These are phyloP conservation scores for Sialis fuliginosa DNA, from an alignment of 2,888 invertebrate genomes.

Conservation along the genomic window DNA sequence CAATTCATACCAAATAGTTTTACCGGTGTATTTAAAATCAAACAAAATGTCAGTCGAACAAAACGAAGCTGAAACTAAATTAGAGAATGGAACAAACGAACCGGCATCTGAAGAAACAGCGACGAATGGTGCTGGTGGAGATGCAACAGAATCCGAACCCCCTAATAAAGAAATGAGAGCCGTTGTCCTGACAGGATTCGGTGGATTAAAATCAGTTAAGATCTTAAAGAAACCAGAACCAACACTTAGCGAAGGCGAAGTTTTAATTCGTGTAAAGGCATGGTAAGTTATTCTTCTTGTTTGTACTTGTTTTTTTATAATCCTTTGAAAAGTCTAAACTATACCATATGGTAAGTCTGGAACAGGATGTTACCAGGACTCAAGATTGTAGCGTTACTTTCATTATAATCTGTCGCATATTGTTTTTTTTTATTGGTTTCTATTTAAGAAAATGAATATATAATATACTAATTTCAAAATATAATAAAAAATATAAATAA, in stretches of 20 bases:
- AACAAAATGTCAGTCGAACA: conserved; percentile 12
- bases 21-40: not conserved
- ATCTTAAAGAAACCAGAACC: conserved; percentile 67
- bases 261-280: conserved; percentile 67
- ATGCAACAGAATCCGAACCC: conserved; percentile 25
- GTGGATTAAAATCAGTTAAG: conserved; percentile 71
- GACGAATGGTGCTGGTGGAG: conserved; percentile 6
- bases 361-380: no score
- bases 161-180: conserved; percentile 71
- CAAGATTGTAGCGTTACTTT: no score
- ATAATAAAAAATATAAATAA: no score
- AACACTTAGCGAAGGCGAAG: conserved; percentile 49
- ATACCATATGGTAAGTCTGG: no score
- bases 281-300: conserved; percentile 43
- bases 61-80: conserved; percentile 19
- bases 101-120: conserved; percentile 19
- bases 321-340: no score
- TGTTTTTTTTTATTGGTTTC: no score
- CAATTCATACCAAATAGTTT: no score
- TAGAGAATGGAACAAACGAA: conserved; percentile 25
- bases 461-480: no score
- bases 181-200: conserved; percentile 69
- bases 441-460: no score
- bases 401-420: no score
- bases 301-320: no score